A percentile compares a stretch with the other conserved stretches of the same genome.
These are phyloP conservation scores for Corvus hawaiiensis DNA, from an alignment of 2,113 vertebrate species.

Conservation along the genomic window DNA sequence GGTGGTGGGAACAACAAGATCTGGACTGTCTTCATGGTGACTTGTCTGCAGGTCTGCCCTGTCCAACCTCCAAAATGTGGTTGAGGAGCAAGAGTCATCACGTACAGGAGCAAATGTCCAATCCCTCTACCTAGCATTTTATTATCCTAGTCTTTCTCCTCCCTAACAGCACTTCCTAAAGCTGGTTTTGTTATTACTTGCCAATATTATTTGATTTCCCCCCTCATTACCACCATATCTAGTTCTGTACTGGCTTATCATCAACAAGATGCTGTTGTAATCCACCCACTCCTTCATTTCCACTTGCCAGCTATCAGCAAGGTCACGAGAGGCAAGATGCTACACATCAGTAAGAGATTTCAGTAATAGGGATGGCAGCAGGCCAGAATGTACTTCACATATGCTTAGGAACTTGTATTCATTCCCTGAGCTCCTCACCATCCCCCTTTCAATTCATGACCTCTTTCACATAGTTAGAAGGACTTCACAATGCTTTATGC, in stretches of 20 bases:
- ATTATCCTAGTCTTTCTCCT: not conserved
- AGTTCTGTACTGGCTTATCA: not conserved
- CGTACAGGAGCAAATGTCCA: not conserved
- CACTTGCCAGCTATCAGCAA: slow-evolving; percentile 19
- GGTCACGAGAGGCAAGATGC: slow-evolving; percentile 40
- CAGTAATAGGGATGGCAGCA: not conserved
- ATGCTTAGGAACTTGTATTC: not conserved
- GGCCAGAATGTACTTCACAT: not conserved
- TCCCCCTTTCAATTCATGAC: not conserved
- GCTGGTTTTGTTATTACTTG: not conserved
- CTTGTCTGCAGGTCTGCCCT: not conserved
- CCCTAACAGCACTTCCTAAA: not conserved
- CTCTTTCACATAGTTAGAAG: not conserved
- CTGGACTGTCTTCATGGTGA: not conserved
- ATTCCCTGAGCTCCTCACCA: not conserved
- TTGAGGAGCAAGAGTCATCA: not conserved
- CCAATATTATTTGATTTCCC: not conserved
- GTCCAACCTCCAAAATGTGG: not conserved
- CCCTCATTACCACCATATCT: not conserved
- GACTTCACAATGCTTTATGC: not conserved
- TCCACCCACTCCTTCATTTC: slow-evolving; percentile 8
- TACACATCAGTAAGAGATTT: slow-evolving; percentile 25
- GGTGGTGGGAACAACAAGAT: not conserved
- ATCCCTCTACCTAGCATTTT: not conserved
- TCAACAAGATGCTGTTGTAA: not conserved